Evolutionary conservation across 2,797 vertebrate species (phyloP).

Genomic region (Ara ararauna): DNA sequence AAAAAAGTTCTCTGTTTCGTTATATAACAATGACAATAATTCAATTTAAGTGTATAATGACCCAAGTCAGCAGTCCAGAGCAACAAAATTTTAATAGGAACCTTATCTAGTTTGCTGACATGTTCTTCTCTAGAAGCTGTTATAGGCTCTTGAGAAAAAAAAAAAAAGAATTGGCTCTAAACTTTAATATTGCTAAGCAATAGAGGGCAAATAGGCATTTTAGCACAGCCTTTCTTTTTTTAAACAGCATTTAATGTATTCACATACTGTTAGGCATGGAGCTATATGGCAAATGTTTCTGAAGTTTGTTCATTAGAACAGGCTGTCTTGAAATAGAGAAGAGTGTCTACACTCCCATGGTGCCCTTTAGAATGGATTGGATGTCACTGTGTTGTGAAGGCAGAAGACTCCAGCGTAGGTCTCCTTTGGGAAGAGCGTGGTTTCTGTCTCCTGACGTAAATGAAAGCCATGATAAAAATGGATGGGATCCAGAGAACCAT

Average conservation of each 20-base stretch:
- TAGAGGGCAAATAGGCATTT: constrained; percentile 76
- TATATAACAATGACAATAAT: constrained; percentile 73
- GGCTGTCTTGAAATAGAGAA: neutral
- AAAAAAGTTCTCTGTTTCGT: constrained; percentile 64
- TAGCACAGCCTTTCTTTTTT: constrained; percentile 73
- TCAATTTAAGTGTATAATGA: constrained; percentile 77
- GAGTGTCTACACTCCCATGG: neutral
- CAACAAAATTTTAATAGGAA: constrained; percentile 75
- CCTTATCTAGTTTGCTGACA: constrained; percentile 75
- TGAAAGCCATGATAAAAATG: constrained; percentile 43
- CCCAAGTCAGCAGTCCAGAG: constrained; percentile 68
- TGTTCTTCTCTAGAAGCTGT: constrained; percentile 67
- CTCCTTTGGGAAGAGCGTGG: neutral
- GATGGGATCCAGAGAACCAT: constrained; percentile 11
- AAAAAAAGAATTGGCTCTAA: constrained; percentile 76
- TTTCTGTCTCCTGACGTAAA: constrained; percentile 49
- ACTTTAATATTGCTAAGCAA: constrained; percentile 79
- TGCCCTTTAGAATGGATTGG: neutral
- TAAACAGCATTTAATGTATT: constrained; percentile 75
- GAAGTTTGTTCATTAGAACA: constrained; percentile 41
- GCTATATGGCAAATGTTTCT: constrained; percentile 47
- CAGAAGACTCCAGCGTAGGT: neutral
- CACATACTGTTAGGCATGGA: constrained; percentile 14
- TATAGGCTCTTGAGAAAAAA: constrained; percentile 70
- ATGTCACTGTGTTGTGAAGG: constrained; percentile 10